A percentile compares a stretch with the other conserved stretches of the same genome.
These are phyloP conservation scores for Apocheima hispidaria DNA, from an alignment of 2,888 invertebrate species.

Conservation along the genomic window DNA sequence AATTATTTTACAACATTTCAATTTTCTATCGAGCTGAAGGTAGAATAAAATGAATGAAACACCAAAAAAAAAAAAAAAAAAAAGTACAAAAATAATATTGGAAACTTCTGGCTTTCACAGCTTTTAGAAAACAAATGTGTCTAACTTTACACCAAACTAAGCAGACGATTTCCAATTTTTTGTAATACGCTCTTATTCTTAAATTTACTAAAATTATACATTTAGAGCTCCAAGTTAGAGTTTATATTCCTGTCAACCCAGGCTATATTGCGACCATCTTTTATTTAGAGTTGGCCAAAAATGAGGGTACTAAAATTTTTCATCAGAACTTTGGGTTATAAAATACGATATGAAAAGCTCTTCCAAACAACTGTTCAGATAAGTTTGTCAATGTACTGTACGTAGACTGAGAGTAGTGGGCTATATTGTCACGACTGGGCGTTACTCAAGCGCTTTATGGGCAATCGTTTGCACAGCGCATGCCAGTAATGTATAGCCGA, in stretches of 20 bases:
- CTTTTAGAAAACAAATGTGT: not conserved
- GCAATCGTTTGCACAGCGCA: constrained; percentile 43
- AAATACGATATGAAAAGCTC: not conserved
- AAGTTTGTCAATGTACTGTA: not conserved
- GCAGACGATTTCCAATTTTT: not conserved
- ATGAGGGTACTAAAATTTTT: not conserved
- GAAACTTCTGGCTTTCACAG: not conserved
- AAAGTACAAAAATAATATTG: too few species aligned
- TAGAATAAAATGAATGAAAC: too few species aligned
- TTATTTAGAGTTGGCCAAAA: not conserved
- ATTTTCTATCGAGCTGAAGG: too few species aligned
- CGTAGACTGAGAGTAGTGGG: constrained; percentile 39
- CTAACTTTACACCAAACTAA: not conserved
- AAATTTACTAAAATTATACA: too few species aligned
- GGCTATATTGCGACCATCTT: not conserved
- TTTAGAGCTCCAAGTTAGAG: not conserved
- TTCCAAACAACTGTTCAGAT: not conserved
- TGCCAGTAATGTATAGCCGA: constrained; percentile 35
- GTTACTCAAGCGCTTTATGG: constrained; percentile 55
- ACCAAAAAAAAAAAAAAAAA: too few species aligned
- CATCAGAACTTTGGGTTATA: not conserved
- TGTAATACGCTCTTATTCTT: too few species aligned
- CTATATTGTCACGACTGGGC: constrained; percentile 61
- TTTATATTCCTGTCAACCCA: not conserved
- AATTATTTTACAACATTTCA: too few species aligned